Percentiles rank a stretch among this genome's conserved stretches.
These are phyloP conservation scores for Onychomys torridus DNA, from an alignment of 2,797 vertebrate species.

Conservation along the genomic window DNA sequence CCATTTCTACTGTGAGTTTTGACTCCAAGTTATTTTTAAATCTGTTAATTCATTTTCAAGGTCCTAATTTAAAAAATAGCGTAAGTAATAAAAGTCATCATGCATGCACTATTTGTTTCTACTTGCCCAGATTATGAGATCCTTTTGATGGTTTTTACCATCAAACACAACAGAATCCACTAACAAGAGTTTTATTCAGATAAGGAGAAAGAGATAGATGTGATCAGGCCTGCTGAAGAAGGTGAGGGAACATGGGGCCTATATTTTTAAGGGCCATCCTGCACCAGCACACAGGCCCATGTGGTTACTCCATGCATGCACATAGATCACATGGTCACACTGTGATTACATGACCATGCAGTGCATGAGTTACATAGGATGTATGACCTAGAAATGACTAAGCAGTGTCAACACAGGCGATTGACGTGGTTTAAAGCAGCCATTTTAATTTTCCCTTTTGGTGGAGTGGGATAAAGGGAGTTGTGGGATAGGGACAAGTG, in stretches of 20 bases:
- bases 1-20: background rate
- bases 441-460: slow-evolving; percentile 16
- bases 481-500: slow-evolving; percentile 3
- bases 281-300: too few species aligned
- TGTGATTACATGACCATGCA: too few species aligned
- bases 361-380: too few species aligned
- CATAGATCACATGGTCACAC: too few species aligned
- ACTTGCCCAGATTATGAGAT: background rate
- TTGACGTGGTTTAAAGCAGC: background rate
- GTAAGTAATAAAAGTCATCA: slow-evolving; percentile 8
- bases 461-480: background rate
- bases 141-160: background rate
- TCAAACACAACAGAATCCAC: too few species aligned
- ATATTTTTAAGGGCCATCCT: too few species aligned
- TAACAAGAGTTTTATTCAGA: too few species aligned
- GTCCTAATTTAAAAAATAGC: background rate
- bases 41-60: background rate
- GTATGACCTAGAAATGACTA: too few species aligned
- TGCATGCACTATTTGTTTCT: background rate
- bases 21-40: background rate
- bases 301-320: too few species aligned
- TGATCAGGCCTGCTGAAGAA: too few species aligned
- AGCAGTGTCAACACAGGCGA: background rate
- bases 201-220: too few species aligned
- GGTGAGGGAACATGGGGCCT: too few species aligned